Conservation (phyloP, 2,888 invertebrate species). For the Agriopis marginaria region DNA sequence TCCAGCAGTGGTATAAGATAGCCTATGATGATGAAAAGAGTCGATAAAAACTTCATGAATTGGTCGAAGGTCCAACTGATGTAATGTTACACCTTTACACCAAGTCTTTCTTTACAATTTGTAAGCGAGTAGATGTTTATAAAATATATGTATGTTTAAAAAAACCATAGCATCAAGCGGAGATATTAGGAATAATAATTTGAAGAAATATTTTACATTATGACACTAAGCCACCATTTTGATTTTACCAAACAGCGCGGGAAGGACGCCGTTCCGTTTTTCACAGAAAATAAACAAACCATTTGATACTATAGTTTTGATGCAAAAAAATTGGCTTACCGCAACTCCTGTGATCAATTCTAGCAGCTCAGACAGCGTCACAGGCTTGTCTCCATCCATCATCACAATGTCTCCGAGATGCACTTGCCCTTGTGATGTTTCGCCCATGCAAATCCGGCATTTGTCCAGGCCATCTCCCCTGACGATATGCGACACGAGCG, state of each 20-base stretch:
- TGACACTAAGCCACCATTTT: slow-evolving; percentile 64
- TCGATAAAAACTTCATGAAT: too few relatives aligned
- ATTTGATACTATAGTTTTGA: slow-evolving; percentile 47
- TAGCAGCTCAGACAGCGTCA: slow-evolving; percentile 75
- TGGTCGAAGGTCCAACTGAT: too few relatives aligned
- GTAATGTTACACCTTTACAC: too few relatives aligned
- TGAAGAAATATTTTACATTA: slow-evolving; percentile 8
- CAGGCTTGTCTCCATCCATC: slow-evolving; percentile 76
- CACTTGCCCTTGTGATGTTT: slow-evolving; percentile 78
- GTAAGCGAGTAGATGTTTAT: background rate
- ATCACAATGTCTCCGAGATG: slow-evolving; percentile 78
- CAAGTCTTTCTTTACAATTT: background rate
- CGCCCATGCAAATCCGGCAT: slow-evolving; percentile 82
- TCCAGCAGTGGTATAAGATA: too few relatives aligned
- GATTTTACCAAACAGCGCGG: slow-evolving; percentile 53
- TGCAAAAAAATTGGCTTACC: slow-evolving; percentile 58
- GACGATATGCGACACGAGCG: slow-evolving; percentile 79
- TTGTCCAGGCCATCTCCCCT: slow-evolving; percentile 76
- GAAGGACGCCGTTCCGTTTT: slow-evolving; percentile 79
- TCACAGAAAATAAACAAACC: slow-evolving; percentile 71
- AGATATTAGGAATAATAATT: background rate
- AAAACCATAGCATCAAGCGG: slow-evolving; percentile 41
- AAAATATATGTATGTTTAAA: background rate
- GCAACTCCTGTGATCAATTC: slow-evolving; percentile 77
- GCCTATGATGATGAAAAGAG: too few relatives aligned